Evolutionary conservation across 2,888 invertebrate genomes (phyloP).

Genomic region (Matsumyia berberina): DNA sequence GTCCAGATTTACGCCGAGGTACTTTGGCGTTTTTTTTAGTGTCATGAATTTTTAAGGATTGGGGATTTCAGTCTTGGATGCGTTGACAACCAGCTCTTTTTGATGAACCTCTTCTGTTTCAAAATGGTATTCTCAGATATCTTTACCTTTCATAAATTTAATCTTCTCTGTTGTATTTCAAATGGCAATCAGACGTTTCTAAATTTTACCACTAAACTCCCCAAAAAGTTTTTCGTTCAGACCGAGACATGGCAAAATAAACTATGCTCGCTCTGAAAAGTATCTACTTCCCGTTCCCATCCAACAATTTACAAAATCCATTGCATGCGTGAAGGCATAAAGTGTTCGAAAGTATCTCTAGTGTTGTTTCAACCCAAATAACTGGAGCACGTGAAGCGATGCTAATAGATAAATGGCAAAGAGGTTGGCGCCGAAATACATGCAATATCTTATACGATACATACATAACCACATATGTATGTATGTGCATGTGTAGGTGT

Average conservation of each 20-base stretch:
- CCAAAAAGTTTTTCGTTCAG: not conserved
- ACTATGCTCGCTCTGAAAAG: not conserved
- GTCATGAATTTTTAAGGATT: no score
- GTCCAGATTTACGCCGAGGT: no score
- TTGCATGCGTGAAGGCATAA: slow-evolving; percentile 3
- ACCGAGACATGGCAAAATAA: slow-evolving; percentile 1
- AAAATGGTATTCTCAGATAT: no score
- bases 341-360: not conserved
- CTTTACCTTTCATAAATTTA: no score
- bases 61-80: no score
- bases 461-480: no score
- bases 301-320: not conserved
- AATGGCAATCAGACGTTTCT: not conserved
- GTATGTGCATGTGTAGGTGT: no score
- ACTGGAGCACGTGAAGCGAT: slow-evolving; percentile 9
- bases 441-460: not conserved
- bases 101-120: no score
- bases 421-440: slow-evolving; percentile 16
- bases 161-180: not conserved
- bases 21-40: no score
- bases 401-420: not conserved
- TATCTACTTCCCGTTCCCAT: not conserved
- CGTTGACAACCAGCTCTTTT: no score
- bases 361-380: slow-evolving; percentile 30
- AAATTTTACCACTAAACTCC: not conserved